phyloP scores from a whole-genome alignment of 2,888 invertebrate genomes.

The Pseudococcus viburni region DNA sequence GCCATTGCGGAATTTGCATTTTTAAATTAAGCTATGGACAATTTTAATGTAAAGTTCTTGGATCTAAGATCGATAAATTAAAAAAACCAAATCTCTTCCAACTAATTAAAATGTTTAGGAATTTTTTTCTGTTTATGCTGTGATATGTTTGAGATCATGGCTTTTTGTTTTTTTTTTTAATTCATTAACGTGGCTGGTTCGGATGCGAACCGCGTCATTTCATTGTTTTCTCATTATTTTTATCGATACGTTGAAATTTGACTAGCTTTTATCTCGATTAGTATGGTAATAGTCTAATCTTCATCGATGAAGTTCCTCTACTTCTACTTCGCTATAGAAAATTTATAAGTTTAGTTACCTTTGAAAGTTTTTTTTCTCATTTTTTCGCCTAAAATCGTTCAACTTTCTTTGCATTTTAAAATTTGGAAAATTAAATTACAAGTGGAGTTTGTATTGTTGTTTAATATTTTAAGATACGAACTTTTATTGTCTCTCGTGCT shows the following conservation, averaged over 20 bases:
- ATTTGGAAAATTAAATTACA: not conserved
- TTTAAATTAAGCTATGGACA: not conserved
- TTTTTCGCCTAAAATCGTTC: not conserved
- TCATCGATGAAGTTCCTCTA: not conserved
- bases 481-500: not conserved
- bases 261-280: not conserved
- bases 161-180: constrained; percentile 36
- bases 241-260: not conserved
- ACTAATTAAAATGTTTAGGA: not conserved
- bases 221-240: constrained; percentile 36
- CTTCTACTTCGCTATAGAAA: constrained; percentile 30
- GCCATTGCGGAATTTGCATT: not conserved
- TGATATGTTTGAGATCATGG: constrained; percentile 48
- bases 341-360: constrained; percentile 26
- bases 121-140: constrained; percentile 37
- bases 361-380: not conserved
- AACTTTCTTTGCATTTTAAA: constrained; percentile 32
- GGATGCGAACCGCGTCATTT: constrained; percentile 12
- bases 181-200: not conserved
- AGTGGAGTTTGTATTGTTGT: not conserved
- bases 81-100: constrained; percentile 39
- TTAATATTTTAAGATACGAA: constrained; percentile 12
- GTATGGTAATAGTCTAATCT: not conserved
- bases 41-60: constrained; percentile 16
- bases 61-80: constrained; percentile 46